These are phyloP conservation scores for Entomobrya proxima DNA, from an alignment of 2,888 invertebrate species.

Conservation along the genomic window DNA sequence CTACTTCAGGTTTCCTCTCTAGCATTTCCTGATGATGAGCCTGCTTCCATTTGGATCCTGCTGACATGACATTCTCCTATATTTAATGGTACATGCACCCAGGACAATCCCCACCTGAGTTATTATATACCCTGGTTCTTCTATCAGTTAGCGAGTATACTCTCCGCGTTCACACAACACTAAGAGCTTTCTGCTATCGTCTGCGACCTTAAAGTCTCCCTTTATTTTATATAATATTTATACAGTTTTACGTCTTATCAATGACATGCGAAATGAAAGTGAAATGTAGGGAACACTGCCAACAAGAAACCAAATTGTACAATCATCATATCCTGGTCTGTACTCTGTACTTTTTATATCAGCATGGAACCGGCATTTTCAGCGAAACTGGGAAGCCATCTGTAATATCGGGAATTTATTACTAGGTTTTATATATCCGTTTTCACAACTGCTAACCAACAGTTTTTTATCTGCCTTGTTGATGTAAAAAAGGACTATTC, in stretches of 20 bases:
- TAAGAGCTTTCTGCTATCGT: too few species aligned
- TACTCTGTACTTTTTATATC: neutral
- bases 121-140: neutral
- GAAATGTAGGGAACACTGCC: neutral
- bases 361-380: neutral
- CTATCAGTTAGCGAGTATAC: too few species aligned
- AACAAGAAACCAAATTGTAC: conserved; percentile 19
- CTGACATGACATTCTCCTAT: conserved; percentile 27
- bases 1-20: neutral
- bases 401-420: too few species aligned
- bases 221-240: neutral
- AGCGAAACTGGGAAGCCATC: too few species aligned
- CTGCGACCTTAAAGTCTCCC: too few species aligned
- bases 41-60: conserved; percentile 33
- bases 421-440: neutral
- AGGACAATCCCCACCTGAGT: neutral
- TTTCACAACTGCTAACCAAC: neutral
- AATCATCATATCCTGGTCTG: neutral
- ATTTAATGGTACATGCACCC: conserved; percentile 3
- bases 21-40: conserved; percentile 37
- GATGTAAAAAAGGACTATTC: neutral
- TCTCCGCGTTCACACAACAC: too few species aligned
- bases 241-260: conserved; percentile 35
- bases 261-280: neutral
- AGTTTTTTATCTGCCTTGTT: neutral